These are phyloP conservation scores for Chaetops frenatus DNA, from an alignment of 2,113 vertebrate species.

Conservation along the genomic window DNA sequence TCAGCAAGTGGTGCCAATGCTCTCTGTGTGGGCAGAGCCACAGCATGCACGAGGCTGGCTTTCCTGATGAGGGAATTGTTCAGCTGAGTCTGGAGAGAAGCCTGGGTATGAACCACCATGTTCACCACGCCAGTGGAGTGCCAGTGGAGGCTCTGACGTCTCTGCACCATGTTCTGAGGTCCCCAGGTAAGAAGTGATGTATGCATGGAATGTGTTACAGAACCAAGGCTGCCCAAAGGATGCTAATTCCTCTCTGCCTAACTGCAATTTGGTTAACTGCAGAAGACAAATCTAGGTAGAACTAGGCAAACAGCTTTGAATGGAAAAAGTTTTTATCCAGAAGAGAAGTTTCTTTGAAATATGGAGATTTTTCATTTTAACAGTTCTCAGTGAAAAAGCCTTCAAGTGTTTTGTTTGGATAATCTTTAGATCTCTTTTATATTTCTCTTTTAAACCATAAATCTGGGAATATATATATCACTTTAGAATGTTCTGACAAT, in stretches of 20 bases:
- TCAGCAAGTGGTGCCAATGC: background rate
- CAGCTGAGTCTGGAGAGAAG: background rate
- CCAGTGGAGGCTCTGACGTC: background rate
- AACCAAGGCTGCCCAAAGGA: background rate
- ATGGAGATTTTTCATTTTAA: background rate
- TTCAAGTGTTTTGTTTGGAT: background rate
- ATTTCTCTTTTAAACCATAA: background rate
- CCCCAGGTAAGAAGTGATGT: background rate
- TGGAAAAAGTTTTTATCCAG: background rate
- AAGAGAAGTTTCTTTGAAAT: background rate
- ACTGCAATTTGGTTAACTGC: background rate
- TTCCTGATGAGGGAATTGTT: background rate
- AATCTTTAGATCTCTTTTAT: constrained; percentile 11
- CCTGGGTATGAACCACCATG: background rate
- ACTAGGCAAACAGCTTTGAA: background rate
- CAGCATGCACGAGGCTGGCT: background rate
- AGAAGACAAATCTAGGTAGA: background rate
- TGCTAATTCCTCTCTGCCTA: background rate
- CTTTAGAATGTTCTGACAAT: constrained; percentile 3
- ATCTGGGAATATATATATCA: background rate
- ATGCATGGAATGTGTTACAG: background rate
- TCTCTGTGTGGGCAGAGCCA: background rate
- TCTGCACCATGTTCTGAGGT: background rate
- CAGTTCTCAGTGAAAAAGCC: background rate
- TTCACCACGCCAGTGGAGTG: rapidly evolving